These are phyloP conservation scores for Uropsilus gracilis DNA, from an alignment of 2,113 vertebrate genomes.

Conservation along the genomic window DNA sequence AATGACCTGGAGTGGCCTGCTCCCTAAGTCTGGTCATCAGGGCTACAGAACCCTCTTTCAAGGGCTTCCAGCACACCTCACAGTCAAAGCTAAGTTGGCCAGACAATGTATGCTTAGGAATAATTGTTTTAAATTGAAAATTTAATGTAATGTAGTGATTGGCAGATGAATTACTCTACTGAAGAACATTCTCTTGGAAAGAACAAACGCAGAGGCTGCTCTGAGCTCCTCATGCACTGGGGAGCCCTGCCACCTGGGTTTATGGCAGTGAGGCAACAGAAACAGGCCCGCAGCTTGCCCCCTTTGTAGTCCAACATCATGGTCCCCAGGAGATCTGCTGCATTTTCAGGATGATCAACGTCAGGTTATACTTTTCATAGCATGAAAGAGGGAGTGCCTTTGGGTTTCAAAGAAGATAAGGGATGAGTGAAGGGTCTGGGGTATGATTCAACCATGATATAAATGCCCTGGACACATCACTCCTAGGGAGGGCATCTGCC, in stretches of 20 bases:
- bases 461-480: not conserved
- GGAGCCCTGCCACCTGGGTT: not conserved
- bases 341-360: not conserved
- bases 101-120: not conserved
- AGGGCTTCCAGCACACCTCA: not conserved
- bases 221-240: fast-evolving
- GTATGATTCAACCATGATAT: slow-evolving; percentile 17
- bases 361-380: not conserved
- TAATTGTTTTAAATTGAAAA: not conserved
- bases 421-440: not conserved
- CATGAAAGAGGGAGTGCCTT: not conserved
- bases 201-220: not conserved
- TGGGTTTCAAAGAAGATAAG: not conserved
- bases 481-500: not conserved
- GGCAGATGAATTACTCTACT: not conserved
- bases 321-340: not conserved
- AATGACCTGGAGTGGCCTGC: not conserved
- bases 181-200: not conserved
- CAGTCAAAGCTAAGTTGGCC: not conserved
- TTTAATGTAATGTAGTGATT: not conserved
- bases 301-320: not conserved
- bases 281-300: not conserved
- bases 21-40: not conserved
- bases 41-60: not conserved
- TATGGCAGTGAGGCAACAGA: not conserved